A percentile compares a stretch with the other conserved stretches of the same genome.
phyloP scores from a whole-genome alignment of 2,888 invertebrate genomes.

The Eristalis tenax region DNA sequence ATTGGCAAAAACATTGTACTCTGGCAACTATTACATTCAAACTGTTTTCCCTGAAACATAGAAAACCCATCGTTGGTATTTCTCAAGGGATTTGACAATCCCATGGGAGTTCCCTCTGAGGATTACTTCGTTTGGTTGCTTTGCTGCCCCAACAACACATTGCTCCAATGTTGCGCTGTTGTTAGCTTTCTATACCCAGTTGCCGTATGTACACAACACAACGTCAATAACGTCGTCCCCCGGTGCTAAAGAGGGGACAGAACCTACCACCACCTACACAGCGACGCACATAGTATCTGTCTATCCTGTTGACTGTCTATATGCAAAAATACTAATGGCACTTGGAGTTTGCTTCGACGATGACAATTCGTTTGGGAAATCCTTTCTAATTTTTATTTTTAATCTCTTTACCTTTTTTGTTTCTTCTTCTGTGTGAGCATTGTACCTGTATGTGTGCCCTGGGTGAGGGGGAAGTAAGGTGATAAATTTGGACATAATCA shows the following conservation, averaged over 20 bases:
- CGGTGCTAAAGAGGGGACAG: slow-evolving; percentile 62
- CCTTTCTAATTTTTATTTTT: slow-evolving; percentile 63
- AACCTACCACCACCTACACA: slow-evolving; percentile 63
- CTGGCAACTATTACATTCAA: slow-evolving; percentile 70
- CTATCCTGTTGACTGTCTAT: slow-evolving; percentile 65
- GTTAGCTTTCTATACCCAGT: slow-evolving; percentile 77
- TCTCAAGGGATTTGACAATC: slow-evolving; percentile 81
- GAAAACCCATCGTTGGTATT: slow-evolving; percentile 81
- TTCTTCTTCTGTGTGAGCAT: slow-evolving; percentile 3
- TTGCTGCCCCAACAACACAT: slow-evolving; percentile 72
- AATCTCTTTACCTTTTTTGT: slow-evolving; percentile 20
- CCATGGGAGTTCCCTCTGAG: slow-evolving; percentile 78
- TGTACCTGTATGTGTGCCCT: slow-evolving; percentile 5
- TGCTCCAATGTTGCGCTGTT: slow-evolving; percentile 71
- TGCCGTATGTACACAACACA: slow-evolving; percentile 74
- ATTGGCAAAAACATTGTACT: slow-evolving; percentile 46
- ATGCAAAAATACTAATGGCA: slow-evolving; percentile 65
- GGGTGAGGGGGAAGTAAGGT: slow-evolving; percentile 28
- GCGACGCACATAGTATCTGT: slow-evolving; percentile 70
- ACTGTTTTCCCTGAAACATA: slow-evolving; percentile 77
- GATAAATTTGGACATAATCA: neutral
- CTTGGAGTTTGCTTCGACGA: slow-evolving; percentile 66
- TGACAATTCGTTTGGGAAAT: slow-evolving; percentile 71
- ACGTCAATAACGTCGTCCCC: slow-evolving; percentile 71
- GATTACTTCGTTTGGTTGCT: slow-evolving; percentile 74